Percentiles rank a stretch among this genome's conserved stretches.
These are phyloP conservation scores for Idaea aversata DNA, from an alignment of 2,888 invertebrate species.

Conservation along the genomic window DNA sequence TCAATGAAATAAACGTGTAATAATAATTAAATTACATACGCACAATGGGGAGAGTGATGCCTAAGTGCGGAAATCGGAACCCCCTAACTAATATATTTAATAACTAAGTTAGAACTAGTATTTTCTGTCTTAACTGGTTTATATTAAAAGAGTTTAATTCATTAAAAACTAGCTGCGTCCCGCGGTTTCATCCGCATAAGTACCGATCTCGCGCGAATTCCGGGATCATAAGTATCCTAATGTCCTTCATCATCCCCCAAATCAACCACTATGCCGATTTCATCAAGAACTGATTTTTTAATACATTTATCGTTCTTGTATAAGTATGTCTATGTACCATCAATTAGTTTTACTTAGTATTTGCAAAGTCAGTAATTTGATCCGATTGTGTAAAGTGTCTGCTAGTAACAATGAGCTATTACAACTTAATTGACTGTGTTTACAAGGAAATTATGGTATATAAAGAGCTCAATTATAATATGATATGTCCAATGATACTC, in stretches of 20 bases:
- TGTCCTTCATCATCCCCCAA: background rate
- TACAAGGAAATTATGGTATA: constrained; percentile 38
- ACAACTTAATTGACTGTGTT: constrained; percentile 39
- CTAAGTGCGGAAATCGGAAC: too few relatives aligned
- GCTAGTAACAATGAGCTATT: constrained; percentile 45
- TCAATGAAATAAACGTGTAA: too few relatives aligned
- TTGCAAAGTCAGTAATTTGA: constrained; percentile 24
- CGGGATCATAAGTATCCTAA: constrained; percentile 2
- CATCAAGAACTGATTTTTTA: too few relatives aligned
- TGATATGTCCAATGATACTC: constrained; percentile 32
- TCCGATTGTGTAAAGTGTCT: constrained; percentile 16
- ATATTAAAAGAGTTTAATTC: too few relatives aligned
- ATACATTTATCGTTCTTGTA: background rate
- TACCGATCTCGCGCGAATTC: background rate
- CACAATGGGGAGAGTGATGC: too few relatives aligned
- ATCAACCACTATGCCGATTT: too few relatives aligned
- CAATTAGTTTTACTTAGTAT: constrained; percentile 7
- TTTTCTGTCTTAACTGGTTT: too few relatives aligned
- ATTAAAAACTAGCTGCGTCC: background rate
- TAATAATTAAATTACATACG: too few relatives aligned
- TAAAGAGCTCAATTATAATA: constrained; percentile 39
- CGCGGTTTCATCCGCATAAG: background rate
- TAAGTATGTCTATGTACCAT: background rate
- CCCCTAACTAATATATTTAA: too few relatives aligned
- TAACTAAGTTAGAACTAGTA: too few relatives aligned